Evolutionary conservation across 2,113 vertebrate species (phyloP), one percentile per base, ranked within the genome.

Genomic region (Probosciger aterrimus): DNA sequence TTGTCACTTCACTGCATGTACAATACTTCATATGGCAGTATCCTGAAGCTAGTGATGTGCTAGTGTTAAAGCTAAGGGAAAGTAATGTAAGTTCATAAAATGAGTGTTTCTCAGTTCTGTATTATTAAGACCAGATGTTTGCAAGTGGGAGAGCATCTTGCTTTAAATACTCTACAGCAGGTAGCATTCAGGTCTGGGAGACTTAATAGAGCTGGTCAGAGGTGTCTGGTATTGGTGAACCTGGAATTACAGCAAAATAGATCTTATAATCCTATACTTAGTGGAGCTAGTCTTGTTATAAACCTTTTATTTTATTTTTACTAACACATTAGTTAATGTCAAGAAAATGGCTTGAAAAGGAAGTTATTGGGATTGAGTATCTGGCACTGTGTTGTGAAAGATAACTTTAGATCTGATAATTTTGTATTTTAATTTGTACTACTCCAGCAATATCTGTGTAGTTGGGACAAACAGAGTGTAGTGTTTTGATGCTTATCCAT

Each of bases 231-330:
- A 23, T 70, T 87, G 75, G 41, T 16, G 33, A 82, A 93, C 75
- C 67, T 76, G 85, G 79, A 88, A 75, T 64, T 90, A 47, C 25
- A 65, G 67, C 30, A 53, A 78, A 83, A 69, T 25, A 71, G 14
- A 33, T 68, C 6, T 84, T 90, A 79, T 75, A 92, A 78, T 68
- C 69, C 43, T 27, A 9, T 67, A 24, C 55, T 88, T 91, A 78
- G 37, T 71, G 39, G 20, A 71, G 23, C 63, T 70, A 65, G 49
- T 81, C 63, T 70, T 69, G 30, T 87, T 83, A 41, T 30, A 88
- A 94, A 76, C 33, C 28, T 92, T 93, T 92, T 84, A 55, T 65
- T 86, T 88, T 91, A 33, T 82, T 86, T 88, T 90, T 81, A 39
- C 35, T 73, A 79, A 68, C 82, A 55, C 19, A 11, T 86, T 81